phyloP scores from a whole-genome alignment of 2,113 vertebrate genomes.

The Fregata magnificens region DNA sequence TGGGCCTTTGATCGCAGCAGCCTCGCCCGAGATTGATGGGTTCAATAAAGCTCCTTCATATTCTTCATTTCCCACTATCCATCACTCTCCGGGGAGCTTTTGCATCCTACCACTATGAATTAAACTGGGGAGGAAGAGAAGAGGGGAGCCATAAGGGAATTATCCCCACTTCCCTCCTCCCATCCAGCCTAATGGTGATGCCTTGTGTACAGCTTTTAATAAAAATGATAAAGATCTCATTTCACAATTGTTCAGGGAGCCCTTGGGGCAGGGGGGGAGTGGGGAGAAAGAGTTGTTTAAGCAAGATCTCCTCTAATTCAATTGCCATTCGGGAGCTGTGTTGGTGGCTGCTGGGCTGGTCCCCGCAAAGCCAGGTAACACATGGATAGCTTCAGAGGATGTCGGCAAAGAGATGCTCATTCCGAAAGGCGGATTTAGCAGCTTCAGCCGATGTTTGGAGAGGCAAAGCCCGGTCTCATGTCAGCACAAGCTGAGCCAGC shows the following conservation, averaged over 20 bases:
- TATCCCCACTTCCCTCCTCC: background rate
- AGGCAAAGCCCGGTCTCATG: background rate
- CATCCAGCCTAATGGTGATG: background rate
- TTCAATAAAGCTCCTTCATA: conserved; percentile 53
- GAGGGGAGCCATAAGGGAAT: background rate
- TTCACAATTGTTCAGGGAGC: conserved; percentile 2
- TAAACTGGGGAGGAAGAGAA: background rate
- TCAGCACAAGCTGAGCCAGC: background rate
- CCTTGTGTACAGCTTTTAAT: conserved; percentile 43
- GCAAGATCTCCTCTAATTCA: background rate
- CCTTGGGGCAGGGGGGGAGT: background rate
- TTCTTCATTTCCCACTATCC: conserved; percentile 62
- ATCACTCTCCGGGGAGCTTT: conserved; percentile 51
- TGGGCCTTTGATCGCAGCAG: conserved; percentile 51
- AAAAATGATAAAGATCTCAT: conserved; percentile 1
- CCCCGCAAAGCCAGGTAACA: background rate
- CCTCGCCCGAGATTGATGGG: conserved; percentile 25
- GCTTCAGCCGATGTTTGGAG: background rate
- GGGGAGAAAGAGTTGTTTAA: background rate
- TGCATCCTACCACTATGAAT: conserved; percentile 30
- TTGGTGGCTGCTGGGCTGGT: background rate
- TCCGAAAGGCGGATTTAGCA: background rate
- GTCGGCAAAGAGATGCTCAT: background rate
- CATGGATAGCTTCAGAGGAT: background rate
- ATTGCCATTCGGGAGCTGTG: background rate